Conservation (phyloP, 2,888 invertebrate genomes). For the Stramonita haemastoma region DNA sequence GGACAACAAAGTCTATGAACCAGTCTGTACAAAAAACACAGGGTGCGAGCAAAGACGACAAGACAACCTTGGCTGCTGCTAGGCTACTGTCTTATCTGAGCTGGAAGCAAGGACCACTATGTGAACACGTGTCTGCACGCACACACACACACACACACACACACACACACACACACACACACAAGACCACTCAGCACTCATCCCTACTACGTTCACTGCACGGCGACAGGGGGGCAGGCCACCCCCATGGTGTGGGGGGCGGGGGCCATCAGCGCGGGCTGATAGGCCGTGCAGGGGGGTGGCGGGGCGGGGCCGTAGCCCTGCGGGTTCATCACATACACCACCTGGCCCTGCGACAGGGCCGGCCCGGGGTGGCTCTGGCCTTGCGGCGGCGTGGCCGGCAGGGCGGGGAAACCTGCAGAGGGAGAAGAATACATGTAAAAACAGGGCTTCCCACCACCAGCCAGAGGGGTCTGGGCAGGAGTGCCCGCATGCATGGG, state of each 20-base stretch:
- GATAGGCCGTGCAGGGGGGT: conserved; percentile 40
- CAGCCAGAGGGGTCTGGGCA: conserved; percentile 32
- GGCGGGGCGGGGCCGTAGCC: conserved; percentile 31
- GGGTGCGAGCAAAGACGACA: too few relatives aligned
- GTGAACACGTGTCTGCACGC: background rate
- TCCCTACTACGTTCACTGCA: conserved; percentile 23
- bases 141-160: background rate
- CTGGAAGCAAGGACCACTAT: background rate
- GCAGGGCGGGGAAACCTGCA: conserved; percentile 51
- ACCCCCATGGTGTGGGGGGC: conserved; percentile 35
- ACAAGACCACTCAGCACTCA: background rate
- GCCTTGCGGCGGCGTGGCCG: conserved; percentile 44
- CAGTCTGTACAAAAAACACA: too few relatives aligned
- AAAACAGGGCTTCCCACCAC: conserved; percentile 52
- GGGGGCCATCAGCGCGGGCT: conserved; percentile 37
- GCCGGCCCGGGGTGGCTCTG: conserved; percentile 33
- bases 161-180: conserved; percentile 13
- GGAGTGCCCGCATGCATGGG: conserved; percentile 36
- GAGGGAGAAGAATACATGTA: conserved; percentile 57
- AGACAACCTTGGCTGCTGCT: too few relatives aligned
- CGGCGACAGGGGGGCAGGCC: conserved; percentile 39
- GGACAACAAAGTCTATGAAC: too few relatives aligned
- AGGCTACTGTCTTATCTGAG: too few relatives aligned
- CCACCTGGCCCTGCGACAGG: conserved; percentile 47
- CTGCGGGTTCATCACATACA: conserved; percentile 54